These are phyloP conservation scores for Poliocrania exsul DNA, from an alignment of 2,797 vertebrate genomes.

Conservation along the genomic window DNA sequence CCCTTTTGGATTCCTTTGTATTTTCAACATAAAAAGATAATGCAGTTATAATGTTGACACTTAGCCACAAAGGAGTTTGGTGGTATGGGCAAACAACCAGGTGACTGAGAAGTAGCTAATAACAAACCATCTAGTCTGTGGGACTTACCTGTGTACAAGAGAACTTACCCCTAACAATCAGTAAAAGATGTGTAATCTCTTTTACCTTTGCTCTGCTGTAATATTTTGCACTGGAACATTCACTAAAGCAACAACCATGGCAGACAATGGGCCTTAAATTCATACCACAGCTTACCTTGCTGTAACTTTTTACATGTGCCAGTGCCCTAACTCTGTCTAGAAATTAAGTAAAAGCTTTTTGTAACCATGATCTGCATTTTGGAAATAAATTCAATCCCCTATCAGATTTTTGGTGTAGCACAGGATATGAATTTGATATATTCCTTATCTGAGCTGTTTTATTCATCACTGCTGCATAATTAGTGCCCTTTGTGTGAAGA, in stretches of 20 bases:
- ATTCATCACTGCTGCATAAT: constrained; percentile 35
- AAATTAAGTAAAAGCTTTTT: constrained; percentile 21
- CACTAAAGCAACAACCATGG: neutral
- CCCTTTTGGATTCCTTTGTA: neutral
- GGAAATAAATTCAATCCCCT: constrained; percentile 16
- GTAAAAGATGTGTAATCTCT: neutral
- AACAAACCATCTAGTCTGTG: neutral
- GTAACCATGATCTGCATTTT: neutral
- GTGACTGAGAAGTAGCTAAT: neutral
- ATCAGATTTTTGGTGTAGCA: constrained; percentile 29
- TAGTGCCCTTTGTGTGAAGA: constrained; percentile 33
- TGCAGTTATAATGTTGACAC: neutral
- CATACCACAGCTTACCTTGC: neutral
- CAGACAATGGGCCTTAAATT: neutral
- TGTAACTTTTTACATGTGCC: neutral
- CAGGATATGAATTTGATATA: constrained; percentile 49
- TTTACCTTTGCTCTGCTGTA: neutral
- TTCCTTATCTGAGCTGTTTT: constrained; percentile 38
- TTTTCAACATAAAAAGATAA: neutral
- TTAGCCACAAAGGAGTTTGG: neutral
- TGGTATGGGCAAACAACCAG: neutral
- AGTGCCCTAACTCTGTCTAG: neutral
- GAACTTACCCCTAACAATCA: neutral
- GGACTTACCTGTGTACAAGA: neutral
- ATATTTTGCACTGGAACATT: neutral